Conservation (phyloP, 2,888 invertebrate species). For the Notodonta dromedarius region DNA sequence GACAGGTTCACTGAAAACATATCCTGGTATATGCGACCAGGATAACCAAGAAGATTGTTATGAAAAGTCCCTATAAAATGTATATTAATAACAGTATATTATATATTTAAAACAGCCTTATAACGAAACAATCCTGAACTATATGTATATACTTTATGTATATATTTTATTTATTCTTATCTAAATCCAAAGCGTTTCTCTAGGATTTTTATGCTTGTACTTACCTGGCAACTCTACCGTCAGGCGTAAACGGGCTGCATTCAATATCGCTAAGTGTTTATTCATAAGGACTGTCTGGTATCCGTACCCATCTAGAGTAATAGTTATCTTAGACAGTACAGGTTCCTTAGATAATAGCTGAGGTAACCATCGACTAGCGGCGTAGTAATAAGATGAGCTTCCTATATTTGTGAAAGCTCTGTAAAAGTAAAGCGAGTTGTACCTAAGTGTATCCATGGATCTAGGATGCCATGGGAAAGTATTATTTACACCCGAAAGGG, state of each 20-base stretch:
- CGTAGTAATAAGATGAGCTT: constrained; percentile 15
- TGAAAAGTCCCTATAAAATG: too few relatives aligned
- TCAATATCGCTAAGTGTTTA: constrained; percentile 52
- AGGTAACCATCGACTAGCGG: constrained; percentile 15
- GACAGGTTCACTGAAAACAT: too few relatives aligned
- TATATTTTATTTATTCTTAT: not conserved
- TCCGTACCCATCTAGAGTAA: constrained; percentile 18
- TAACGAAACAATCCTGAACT: too few relatives aligned
- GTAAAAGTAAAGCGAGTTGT: too few relatives aligned
- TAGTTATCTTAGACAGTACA: constrained; percentile 21
- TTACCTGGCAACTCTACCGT: constrained; percentile 25
- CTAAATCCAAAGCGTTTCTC: not conserved
- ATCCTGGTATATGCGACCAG: too few relatives aligned
- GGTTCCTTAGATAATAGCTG: constrained; percentile 31
- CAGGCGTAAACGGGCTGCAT: constrained; percentile 44
- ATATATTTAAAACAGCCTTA: too few relatives aligned
- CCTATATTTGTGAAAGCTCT: constrained; percentile 7
- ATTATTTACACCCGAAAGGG: too few relatives aligned
- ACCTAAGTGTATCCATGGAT: too few relatives aligned
- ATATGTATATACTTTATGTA: too few relatives aligned
- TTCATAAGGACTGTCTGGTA: constrained; percentile 39
- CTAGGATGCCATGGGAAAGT: too few relatives aligned
- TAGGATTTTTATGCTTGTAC: constrained; percentile 25
- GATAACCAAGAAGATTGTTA: too few relatives aligned
- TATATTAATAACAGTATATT: too few relatives aligned